Percentiles rank a stretch among this genome's conserved stretches.
These are phyloP conservation scores for Leucosticte australis DNA, from an alignment of 2,113 vertebrate species.

Conservation along the genomic window DNA sequence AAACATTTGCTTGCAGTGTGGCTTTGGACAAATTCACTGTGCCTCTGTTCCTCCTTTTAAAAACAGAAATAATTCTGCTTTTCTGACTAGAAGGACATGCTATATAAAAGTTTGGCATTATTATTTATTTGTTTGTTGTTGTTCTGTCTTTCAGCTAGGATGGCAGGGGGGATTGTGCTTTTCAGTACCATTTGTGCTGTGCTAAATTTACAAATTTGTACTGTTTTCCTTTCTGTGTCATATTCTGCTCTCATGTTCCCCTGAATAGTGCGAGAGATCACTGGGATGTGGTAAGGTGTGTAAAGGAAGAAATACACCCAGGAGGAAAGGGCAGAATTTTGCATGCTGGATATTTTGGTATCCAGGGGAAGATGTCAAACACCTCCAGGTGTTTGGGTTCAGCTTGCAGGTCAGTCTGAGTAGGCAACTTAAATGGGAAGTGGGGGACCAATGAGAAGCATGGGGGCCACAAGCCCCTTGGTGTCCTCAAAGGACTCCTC, in stretches of 20 bases:
- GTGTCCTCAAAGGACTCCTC: neutral
- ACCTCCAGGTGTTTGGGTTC: neutral
- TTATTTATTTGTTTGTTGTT: neutral
- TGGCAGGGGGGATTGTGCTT: neutral
- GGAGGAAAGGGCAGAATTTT: neutral
- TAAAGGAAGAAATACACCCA: neutral
- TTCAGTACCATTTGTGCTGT: neutral
- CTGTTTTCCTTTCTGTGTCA: neutral
- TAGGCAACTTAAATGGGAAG: neutral
- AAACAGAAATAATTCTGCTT: neutral
- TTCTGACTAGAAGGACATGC: neutral
- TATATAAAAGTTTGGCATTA: neutral
- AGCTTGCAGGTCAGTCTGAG: neutral
- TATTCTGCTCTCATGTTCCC: neutral
- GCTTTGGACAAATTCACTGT: neutral
- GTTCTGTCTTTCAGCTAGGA: neutral
- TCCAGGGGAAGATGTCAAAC: neutral
- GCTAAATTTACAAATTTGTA: neutral
- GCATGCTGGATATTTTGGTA: neutral
- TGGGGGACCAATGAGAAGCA: neutral
- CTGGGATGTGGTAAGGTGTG: neutral
- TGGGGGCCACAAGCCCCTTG: neutral
- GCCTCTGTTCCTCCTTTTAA: neutral
- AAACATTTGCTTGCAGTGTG: neutral
- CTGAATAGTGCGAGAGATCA: neutral